Conservation (phyloP, 2,113 vertebrate genomes). For the Oryzias celebensis region DNA sequence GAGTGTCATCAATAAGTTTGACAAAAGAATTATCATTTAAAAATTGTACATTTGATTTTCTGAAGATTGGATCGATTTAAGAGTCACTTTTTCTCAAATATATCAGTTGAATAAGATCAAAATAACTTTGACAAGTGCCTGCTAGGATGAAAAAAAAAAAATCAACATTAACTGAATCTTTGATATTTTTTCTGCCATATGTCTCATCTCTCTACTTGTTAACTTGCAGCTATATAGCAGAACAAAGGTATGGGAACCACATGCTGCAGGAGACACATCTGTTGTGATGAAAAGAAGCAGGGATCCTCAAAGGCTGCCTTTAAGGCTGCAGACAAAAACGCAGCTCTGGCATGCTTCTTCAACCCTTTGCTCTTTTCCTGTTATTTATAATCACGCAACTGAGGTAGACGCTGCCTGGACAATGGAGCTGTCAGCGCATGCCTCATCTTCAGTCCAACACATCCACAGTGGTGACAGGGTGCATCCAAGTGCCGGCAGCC, state of each 20-base stretch:
- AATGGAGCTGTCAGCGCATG: constrained; percentile 53
- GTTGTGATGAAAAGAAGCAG: constrained; percentile 18
- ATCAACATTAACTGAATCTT: not conserved
- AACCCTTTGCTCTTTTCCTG: constrained; percentile 1
- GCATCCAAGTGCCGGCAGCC: constrained; percentile 63
- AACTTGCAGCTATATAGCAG: constrained; percentile 28
- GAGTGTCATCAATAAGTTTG: too few species aligned
- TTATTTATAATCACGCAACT: constrained; percentile 42
- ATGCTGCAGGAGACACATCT: constrained; percentile 46
- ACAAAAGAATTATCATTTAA: too few species aligned
- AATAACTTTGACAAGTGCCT: not conserved
- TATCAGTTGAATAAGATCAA: not conserved
- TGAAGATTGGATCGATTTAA: too few species aligned
- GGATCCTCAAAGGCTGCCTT: constrained; percentile 11
- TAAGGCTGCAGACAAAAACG: constrained; percentile 28
- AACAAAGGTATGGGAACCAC: constrained; percentile 45
- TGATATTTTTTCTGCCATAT: constrained; percentile 23
- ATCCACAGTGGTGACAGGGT: constrained; percentile 57
- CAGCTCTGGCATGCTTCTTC: constrained; percentile 21
- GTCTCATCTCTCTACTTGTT: constrained; percentile 7
- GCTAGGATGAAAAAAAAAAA: constrained; percentile 19
- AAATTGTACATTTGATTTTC: too few species aligned
- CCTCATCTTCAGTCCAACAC: constrained; percentile 63
- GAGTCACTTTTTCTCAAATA: too few species aligned
- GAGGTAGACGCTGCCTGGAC: constrained; percentile 33